Evolutionary conservation across 2,797 vertebrate species (phyloP).

Genomic region (Acipenser oxyrinchus): DNA sequence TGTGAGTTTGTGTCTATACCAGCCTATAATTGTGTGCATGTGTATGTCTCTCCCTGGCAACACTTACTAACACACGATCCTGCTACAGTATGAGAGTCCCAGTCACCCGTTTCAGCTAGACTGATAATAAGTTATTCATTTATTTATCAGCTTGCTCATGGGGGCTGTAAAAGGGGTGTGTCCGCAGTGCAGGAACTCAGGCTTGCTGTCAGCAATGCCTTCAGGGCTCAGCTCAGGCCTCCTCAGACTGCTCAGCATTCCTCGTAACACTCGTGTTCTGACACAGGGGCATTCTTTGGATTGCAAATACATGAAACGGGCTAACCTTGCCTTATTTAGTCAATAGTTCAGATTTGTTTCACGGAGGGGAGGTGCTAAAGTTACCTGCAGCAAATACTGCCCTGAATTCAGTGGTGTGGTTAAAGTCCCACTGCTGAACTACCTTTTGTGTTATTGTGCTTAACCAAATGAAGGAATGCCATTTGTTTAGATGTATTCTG

Average conservation of each 20-base stretch:
- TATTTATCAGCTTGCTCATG: constrained; percentile 39
- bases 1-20: too few relatives aligned
- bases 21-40: too few relatives aligned
- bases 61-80: constrained; percentile 5
- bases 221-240: background rate
- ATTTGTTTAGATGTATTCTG: background rate
- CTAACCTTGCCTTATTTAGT: constrained; percentile 33
- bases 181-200: constrained; percentile 1
- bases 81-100: constrained; percentile 10
- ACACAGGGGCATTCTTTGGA: constrained; percentile 18
- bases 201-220: background rate
- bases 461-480: background rate
- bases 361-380: constrained; percentile 13
- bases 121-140: constrained; percentile 1
- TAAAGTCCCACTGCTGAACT: constrained; percentile 7
- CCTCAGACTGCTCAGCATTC: background rate
- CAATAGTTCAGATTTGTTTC: constrained; percentile 17
- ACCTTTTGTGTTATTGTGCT: background rate
- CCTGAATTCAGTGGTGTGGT: background rate
- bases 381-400: constrained; percentile 32
- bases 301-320: constrained; percentile 19
- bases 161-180: constrained; percentile 4
- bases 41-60: background rate
- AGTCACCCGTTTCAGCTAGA: constrained; percentile 34
- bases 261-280: constrained; percentile 14